Conservation (phyloP, 1,140 invertebrate species). For the Neoseiulus cucumeris region DNA sequence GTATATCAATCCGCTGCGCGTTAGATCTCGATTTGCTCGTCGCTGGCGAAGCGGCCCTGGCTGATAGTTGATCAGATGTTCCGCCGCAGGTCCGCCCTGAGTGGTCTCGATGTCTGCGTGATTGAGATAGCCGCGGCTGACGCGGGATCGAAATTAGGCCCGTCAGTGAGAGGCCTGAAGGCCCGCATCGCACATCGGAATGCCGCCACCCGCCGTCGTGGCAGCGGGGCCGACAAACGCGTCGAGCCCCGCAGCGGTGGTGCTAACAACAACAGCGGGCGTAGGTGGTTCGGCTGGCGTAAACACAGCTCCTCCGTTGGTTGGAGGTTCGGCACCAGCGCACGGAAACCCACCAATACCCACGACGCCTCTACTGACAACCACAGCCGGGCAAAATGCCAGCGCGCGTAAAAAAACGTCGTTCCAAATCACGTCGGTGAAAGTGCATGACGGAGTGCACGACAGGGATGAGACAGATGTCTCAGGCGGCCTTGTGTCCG, state of each 20-base stretch:
- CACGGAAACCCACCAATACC: not conserved
- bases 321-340: not conserved
- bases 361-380: not conserved
- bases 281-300: no score
- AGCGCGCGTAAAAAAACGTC: slow-evolving; percentile 45
- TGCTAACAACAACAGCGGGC: no score
- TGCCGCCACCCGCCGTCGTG: no score
- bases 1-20: not conserved
- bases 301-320: not conserved
- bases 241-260: no score
- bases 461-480: no score
- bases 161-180: not conserved
- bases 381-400: not conserved
- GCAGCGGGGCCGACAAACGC: no score
- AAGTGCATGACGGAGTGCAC: slow-evolving; percentile 33
- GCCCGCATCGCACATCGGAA: not conserved
- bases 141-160: slow-evolving; percentile 1
- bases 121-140: not conserved
- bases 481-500: no score
- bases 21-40: not conserved
- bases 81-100: slow-evolving; percentile 10
- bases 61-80: slow-evolving; percentile 3
- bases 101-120: slow-evolving; percentile 9
- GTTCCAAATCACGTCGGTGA: slow-evolving; percentile 79
- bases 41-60: not conserved